A percentile compares a stretch with the other conserved stretches of the same genome.
Evolutionary conservation across 2,797 vertebrate species (phyloP).

Genomic region (Epinephelus awoara): DNA sequence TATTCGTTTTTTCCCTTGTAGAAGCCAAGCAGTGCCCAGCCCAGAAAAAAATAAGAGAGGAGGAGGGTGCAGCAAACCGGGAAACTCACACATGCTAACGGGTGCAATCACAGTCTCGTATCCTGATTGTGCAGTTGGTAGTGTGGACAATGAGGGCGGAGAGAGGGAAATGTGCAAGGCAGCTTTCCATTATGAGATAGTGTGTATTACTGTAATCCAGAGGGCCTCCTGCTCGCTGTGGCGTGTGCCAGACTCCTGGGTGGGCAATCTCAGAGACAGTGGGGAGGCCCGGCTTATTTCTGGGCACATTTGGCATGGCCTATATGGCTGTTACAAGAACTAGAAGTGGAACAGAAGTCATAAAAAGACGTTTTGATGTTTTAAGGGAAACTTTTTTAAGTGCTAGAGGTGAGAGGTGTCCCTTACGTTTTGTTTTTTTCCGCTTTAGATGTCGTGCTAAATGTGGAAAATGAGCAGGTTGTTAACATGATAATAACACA

Average conservation of each 20-base stretch:
- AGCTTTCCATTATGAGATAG: constrained; percentile 88
- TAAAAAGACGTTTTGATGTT: constrained; percentile 78
- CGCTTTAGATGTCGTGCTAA: constrained; percentile 9
- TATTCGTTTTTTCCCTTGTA: constrained; percentile 10
- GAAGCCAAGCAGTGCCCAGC: constrained; percentile 31
- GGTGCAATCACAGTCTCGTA: constrained; percentile 78
- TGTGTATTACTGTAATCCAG: constrained; percentile 88
- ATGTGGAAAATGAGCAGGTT: constrained; percentile 13
- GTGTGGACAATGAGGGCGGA: constrained; percentile 84
- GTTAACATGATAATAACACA: constrained; percentile 19
- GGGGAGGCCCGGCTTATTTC: constrained; percentile 89
- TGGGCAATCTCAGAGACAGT: constrained; percentile 89
- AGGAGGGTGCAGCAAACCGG: constrained; percentile 30
- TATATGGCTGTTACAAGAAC: constrained; percentile 86
- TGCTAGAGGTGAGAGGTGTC: constrained; percentile 53
- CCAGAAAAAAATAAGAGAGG: not conserved
- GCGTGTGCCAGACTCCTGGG: constrained; percentile 88
- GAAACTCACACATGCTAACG: constrained; percentile 65
- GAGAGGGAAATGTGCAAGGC: constrained; percentile 83
- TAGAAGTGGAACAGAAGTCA: constrained; percentile 88
- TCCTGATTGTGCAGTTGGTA: constrained; percentile 80
- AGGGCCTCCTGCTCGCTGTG: constrained; percentile 85
- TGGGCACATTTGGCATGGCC: constrained; percentile 90
- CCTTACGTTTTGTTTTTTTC: constrained; percentile 26
- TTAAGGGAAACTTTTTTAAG: constrained; percentile 75